Base-by-base conservation (phyloP, 2,888 invertebrate species). In the Apotomis capreana region DNA sequence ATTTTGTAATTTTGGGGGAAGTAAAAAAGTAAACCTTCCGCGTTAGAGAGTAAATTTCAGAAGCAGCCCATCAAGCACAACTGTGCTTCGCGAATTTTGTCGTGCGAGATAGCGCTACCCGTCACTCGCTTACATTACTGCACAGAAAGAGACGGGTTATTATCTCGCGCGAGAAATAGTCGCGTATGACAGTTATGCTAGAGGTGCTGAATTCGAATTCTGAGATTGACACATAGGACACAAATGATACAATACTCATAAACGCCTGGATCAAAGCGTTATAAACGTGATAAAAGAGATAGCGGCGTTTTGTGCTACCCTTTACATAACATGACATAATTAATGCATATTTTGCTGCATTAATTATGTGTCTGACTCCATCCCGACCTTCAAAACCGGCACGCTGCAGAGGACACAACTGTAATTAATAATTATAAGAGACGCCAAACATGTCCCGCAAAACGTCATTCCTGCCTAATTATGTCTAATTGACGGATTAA, bases 341-440 rank as follows among this genome's bases (percentile, higher is more conserved):
- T 15, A 3, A 13, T 5, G 9, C 12, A 26, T 37, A 58, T 58
- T 58, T 58, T 58, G 26, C 36, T 37, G 37, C 36, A 51, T 68
- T 49, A 51, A 61, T 40, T 59, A 54, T 15, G 40, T 52, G 40
- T 60, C 52, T 52, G 54, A 9, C 52, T 52, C 51, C 8, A 44
- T 6, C 13, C 3, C 36, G 61, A 55, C 68, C 54, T 68, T 46
- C 52, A 68, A 46, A 61, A 68, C 68, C 54, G 68, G 61, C 44
- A 61, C 37, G 8, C 2, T 46, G n/a, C 54, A 52, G 13, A 64
- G 64, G 46, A 52, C 54, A 36, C 36, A 61, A 55, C 54, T 26
- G 26, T 55, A 54, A 13, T 64, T 64, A 52, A 15, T 55, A 54
- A 13, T 64, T 64, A 52, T 44, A 44, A 64, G 64, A 40, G 26